phyloP scores from a whole-genome alignment of 2,797 vertebrate species.

The Uromys caudimaculatus region DNA sequence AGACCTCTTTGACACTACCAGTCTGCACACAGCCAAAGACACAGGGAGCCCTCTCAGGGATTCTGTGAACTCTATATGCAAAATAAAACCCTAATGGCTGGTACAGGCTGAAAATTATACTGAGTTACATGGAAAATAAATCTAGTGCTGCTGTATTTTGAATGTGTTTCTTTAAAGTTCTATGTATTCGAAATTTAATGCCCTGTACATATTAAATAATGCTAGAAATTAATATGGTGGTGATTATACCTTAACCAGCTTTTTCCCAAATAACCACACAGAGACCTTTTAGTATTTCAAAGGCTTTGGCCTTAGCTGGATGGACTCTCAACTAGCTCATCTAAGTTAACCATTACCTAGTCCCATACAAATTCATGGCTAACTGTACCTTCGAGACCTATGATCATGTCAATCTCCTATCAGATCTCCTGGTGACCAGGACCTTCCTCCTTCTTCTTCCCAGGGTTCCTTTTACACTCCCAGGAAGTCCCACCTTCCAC shows the following conservation, averaged over 20 bases:
- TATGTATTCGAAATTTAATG: neutral
- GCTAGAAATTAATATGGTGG: neutral
- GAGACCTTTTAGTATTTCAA: neutral
- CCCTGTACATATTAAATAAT: neutral
- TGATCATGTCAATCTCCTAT: neutral
- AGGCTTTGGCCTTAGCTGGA: neutral
- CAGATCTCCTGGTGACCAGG: neutral
- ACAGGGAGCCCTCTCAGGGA: accelerated
- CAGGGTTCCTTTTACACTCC: neutral
- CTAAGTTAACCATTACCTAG: neutral
- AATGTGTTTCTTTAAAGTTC: neutral
- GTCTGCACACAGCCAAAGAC: neutral
- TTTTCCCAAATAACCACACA: neutral
- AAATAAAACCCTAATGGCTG: neutral
- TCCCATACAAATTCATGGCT: neutral
- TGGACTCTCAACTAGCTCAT: neutral
- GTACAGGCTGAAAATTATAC: neutral
- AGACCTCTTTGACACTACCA: neutral
- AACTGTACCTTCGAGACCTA: neutral
- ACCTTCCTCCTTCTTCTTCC: neutral
- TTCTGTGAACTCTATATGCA: neutral
- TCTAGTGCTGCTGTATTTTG: neutral
- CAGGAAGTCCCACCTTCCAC: neutral
- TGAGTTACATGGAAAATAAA: neutral
- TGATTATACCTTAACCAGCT: neutral